Evolutionary conservation across 2,113 vertebrate genomes (phyloP).

Genomic region (Salvelinus fontinalis): DNA sequence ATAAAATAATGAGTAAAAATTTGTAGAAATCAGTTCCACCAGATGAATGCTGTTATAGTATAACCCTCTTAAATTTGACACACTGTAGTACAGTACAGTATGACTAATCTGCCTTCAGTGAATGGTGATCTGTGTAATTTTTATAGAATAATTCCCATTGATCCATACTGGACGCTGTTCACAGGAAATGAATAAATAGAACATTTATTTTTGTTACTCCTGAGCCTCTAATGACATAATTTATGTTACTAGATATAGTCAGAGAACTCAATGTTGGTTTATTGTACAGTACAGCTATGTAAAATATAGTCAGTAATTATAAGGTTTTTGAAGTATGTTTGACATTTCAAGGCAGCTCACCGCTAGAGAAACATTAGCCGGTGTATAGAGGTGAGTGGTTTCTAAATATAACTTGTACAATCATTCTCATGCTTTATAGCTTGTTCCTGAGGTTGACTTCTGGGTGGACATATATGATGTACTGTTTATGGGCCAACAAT

Average conservation of each 20-base stretch:
- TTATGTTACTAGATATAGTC: constrained; percentile 56
- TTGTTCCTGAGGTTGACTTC: constrained; percentile 39
- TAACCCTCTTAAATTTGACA: constrained; percentile 35
- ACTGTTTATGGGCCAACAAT: constrained; percentile 63
- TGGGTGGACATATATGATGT: constrained; percentile 65
- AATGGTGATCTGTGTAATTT: constrained; percentile 33
- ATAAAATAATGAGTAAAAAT: no score
- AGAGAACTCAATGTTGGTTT: constrained; percentile 52
- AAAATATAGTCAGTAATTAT: constrained; percentile 65
- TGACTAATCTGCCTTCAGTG: not conserved
- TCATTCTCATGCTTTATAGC: constrained; percentile 58
- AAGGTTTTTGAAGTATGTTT: constrained; percentile 66
- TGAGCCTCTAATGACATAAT: constrained; percentile 44
- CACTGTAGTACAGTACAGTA: constrained; percentile 15
- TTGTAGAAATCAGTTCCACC: no score
- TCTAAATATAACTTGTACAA: constrained; percentile 67
- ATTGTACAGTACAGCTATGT: constrained; percentile 55
- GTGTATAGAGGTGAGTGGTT: constrained; percentile 41
- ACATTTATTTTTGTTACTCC: constrained; percentile 52
- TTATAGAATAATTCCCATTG: constrained; percentile 39
- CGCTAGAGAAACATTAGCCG: constrained; percentile 32
- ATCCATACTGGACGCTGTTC: constrained; percentile 35
- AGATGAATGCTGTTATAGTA: not conserved
- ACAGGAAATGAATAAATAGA: constrained; percentile 45
- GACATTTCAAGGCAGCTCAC: constrained; percentile 62